Conservation (phyloP, 2,888 invertebrate species). For the Brenthis ino region DNA sequence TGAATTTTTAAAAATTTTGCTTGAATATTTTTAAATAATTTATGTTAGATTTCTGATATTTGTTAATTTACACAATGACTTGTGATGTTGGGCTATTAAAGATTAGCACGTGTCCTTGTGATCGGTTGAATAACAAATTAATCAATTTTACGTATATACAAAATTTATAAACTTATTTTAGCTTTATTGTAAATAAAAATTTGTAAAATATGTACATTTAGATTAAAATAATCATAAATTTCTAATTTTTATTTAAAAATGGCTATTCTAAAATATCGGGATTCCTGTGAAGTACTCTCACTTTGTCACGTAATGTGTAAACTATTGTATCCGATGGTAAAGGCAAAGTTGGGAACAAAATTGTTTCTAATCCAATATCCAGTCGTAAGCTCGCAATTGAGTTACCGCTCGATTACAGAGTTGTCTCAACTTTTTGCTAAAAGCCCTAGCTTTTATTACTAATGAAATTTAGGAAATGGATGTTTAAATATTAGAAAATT, state of each 20-base stretch:
- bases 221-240: too few relatives aligned
- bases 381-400: constrained; percentile 56
- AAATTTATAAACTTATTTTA: too few relatives aligned
- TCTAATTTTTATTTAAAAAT: too few relatives aligned
- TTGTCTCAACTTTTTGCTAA: constrained; percentile 49
- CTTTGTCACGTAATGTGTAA: constrained; percentile 6
- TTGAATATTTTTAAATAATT: too few relatives aligned
- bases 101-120: too few relatives aligned
- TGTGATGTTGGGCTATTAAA: constrained; percentile 14
- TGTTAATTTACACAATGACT: neutral
- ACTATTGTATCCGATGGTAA: constrained; percentile 22
- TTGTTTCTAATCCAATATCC: constrained; percentile 70
- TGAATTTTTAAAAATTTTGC: neutral
- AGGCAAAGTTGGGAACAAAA: constrained; percentile 44
- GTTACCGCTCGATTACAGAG: constrained; percentile 58
- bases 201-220: too few relatives aligned
- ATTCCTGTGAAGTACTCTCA: neutral
- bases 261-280: neutral
- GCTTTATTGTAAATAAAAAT: too few relatives aligned
- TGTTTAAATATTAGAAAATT: constrained; percentile 5
- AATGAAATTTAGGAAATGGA: constrained; percentile 13
- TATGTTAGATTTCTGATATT: too few relatives aligned
- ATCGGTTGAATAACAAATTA: too few relatives aligned
- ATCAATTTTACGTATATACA: too few relatives aligned
- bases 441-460: constrained; percentile 28